A percentile compares a stretch with the other conserved stretches of the same genome.
These are phyloP conservation scores for Calypte anna DNA, from an alignment of 2,113 vertebrate species.

Conservation along the genomic window DNA sequence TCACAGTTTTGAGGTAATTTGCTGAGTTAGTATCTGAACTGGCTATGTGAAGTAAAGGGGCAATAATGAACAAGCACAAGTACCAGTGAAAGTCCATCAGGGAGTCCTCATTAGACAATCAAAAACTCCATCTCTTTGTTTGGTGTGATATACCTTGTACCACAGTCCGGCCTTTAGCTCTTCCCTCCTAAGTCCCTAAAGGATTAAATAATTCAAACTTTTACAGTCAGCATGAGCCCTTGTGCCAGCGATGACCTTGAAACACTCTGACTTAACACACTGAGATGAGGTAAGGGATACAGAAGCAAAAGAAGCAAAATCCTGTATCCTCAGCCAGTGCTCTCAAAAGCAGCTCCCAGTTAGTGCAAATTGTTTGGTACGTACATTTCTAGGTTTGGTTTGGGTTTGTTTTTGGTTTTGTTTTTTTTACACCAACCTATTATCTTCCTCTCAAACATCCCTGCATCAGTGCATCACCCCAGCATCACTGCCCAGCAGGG, in stretches of 20 bases:
- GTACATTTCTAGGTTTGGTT: not conserved
- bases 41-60: not conserved
- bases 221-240: not conserved
- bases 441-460: not conserved
- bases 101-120: not conserved
- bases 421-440: not conserved
- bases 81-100: not conserved
- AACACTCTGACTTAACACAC: not conserved
- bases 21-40: not conserved
- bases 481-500: not conserved
- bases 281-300: rapidly evolving
- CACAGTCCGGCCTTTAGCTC: not conserved
- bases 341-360: not conserved
- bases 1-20: not conserved
- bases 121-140: not conserved
- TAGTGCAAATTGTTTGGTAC: not conserved
- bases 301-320: not conserved
- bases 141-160: rapidly evolving
- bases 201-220: not conserved
- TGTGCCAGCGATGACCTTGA: not conserved
- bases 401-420: not conserved
- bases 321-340: not conserved
- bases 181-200: not conserved
- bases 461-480: not conserved
- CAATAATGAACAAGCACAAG: slow-evolving; percentile 4